Evolutionary conservation across 2,888 invertebrate species (phyloP).

Genomic region (Polyploca ridens): DNA sequence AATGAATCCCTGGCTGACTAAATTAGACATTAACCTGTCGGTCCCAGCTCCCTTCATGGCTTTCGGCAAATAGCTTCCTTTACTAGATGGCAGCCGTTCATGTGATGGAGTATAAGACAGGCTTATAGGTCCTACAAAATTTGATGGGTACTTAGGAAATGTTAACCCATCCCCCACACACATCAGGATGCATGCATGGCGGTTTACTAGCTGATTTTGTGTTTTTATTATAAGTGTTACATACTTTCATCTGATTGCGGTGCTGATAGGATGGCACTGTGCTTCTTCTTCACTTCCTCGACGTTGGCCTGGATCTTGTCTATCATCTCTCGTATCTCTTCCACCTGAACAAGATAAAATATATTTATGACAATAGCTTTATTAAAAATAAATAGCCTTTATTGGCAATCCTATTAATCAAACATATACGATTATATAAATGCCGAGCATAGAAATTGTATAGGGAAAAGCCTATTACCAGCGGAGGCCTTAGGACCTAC

Average conservation of each 20-base stretch:
- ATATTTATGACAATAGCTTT: slow-evolving; percentile 13
- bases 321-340: slow-evolving; percentile 99
- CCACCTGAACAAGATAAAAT: slow-evolving; percentile 88
- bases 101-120: background rate
- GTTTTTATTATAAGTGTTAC: slow-evolving; percentile 54
- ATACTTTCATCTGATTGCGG: slow-evolving; percentile 99
- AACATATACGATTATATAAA: slow-evolving; percentile 3
- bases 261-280: slow-evolving; percentile 99
- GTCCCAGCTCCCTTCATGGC: background rate
- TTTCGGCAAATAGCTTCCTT: background rate
- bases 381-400: too few relatives aligned
- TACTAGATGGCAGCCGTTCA: background rate
- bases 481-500: background rate
- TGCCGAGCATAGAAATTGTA: background rate
- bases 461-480: background rate
- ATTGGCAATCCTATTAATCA: background rate
- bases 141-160: background rate
- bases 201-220: background rate
- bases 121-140: background rate
- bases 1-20: background rate
- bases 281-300: slow-evolving; percentile 99
- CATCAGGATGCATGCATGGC: background rate
- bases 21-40: slow-evolving; percentile 4
- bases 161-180: too few relatives aligned
- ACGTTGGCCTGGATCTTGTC: slow-evolving; percentile 99